Conservation (phyloP, 1,140 invertebrate species). For the Thalassaphorura encarpata region DNA sequence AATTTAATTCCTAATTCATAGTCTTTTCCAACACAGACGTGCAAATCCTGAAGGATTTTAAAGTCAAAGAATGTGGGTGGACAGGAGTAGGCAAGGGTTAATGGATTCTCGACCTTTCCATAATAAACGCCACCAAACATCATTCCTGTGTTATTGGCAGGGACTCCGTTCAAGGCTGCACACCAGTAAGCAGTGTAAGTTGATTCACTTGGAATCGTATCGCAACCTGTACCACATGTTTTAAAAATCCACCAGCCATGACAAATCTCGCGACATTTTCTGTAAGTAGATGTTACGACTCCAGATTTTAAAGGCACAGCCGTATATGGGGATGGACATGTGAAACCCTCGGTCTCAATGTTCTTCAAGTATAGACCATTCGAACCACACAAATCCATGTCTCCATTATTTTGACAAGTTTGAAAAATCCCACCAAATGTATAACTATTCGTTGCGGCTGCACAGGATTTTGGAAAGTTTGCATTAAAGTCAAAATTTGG, state of each 20-base stretch:
- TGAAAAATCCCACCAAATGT: slow-evolving; percentile 18
- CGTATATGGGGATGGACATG: neutral
- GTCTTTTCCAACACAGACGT: slow-evolving; percentile 2
- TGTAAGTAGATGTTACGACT: neutral
- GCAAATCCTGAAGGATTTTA: neutral
- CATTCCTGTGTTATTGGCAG: slow-evolving; percentile 5
- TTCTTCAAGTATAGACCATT: neutral
- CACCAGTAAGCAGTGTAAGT: neutral
- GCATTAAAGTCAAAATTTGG: slow-evolving; percentile 21
- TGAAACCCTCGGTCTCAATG: neutral
- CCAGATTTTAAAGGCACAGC: neutral
- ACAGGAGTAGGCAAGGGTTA: neutral
- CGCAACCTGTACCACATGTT: neutral
- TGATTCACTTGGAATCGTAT: neutral
- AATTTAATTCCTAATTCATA: slow-evolving; percentile 5
- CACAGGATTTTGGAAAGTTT: slow-evolving; percentile 10
- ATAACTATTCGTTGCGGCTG: slow-evolving; percentile 5
- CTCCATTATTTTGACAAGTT: neutral
- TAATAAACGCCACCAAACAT: slow-evolving; percentile 14
- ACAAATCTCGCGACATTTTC: neutral
- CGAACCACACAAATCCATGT: neutral
- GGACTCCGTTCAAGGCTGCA: neutral
- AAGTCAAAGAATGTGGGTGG: neutral
- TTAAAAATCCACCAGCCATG: slow-evolving; percentile 3
- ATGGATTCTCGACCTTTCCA: slow-evolving; percentile 1